Base-by-base conservation (phyloP, 1,140 invertebrate species). In the Trachelipus rathkii region DNA sequence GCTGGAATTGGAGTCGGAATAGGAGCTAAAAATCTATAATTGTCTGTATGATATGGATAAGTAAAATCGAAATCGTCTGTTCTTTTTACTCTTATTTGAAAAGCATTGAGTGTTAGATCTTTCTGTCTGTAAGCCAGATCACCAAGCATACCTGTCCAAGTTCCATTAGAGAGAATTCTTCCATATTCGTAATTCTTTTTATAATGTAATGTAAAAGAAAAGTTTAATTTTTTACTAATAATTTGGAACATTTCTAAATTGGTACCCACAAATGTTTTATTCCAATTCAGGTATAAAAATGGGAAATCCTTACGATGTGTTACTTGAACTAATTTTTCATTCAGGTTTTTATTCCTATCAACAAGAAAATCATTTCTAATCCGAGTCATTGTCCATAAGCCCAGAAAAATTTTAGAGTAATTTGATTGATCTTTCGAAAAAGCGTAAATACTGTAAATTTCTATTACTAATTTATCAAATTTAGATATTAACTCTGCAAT, bases 121-220 rank as follows among this genome's bases (percentile, higher is more conserved):
- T 72, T 72, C 11, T 72, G n/a, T 43, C 46, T 72, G 71, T 72
- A 72, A 9, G 44, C 19, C 21, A 72, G 10, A 45, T 72, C 71
- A 4, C 43, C 71, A 19, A 72, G 44, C 71, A 72, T 72, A 4
- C 71, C 71, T 19, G 71, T 72, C 71, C 71, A 72, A 19, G 24
- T 24, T 45, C 71, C 71, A 45, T 72, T 45, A 2, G 9, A 6
- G n/a, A 19, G 19, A 0, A 24, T 24, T 10, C 71, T 43, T 43
- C 71, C 21, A 3, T 43, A 21, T 23, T 46, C 24, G 43, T 44
- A 2, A 19, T 44, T 19, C 3, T 11, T 19, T 4, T 24, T 13
- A 3, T 10, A 3, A 19, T 72, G 24, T 19, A 72, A 19, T 19
- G 10, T 10, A 19, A 44, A 0, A 4, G 11, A 13, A 15, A 44